phyloP scores from a whole-genome alignment of 2,113 vertebrate genomes.

The Mormyrus iriodes region DNA sequence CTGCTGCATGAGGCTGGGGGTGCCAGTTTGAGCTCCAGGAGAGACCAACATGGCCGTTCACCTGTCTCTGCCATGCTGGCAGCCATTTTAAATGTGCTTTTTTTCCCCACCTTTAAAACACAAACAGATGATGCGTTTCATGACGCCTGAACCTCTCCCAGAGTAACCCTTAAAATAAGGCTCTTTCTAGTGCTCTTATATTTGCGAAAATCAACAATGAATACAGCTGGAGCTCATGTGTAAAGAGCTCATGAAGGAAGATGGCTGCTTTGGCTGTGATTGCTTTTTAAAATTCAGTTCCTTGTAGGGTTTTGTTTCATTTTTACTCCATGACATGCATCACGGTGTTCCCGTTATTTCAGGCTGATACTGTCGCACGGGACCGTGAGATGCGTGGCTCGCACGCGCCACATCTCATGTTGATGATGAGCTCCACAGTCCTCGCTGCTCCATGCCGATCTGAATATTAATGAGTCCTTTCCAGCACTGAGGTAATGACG shows the following conservation, averaged over 20 bases:
- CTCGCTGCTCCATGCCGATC: constrained; percentile 51
- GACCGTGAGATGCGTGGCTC: not conserved
- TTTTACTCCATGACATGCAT: not conserved
- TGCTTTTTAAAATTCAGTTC: not conserved
- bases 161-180: not conserved
- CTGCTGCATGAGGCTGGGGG: constrained; percentile 23
- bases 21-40: not conserved
- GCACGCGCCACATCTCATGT: constrained; percentile 10
- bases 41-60: not conserved
- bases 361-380: not conserved
- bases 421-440: constrained; percentile 7
- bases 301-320: not conserved
- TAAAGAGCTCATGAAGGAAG: not conserved
- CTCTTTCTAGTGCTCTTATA: not conserved
- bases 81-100: not conserved
- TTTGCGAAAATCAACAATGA: not conserved
- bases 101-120: not conserved
- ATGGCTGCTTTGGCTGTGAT: not conserved
- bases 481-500: constrained; percentile 66
- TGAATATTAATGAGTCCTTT: constrained; percentile 69
- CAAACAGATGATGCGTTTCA: not conserved
- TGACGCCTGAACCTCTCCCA: not conserved
- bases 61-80: not conserved
- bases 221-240: not conserved
- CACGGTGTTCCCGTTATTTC: not conserved